Evolutionary conservation across 1,140 invertebrate genomes (phyloP), one percentile per base, ranked within the genome.

Genomic region (Scaptomyza hsui): DNA sequence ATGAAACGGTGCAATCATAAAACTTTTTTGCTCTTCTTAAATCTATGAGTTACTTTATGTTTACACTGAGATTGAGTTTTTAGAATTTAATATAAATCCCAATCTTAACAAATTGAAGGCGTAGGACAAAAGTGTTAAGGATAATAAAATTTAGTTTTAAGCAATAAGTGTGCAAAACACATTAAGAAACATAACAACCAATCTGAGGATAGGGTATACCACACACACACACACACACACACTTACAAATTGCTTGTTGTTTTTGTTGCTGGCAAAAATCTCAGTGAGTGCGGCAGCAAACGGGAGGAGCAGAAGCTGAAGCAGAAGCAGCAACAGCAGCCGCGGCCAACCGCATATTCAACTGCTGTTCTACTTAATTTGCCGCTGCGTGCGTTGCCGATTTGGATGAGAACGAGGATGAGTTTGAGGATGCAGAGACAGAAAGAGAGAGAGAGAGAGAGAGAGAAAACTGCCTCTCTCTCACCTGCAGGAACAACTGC

Each of bases 321-420:
- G 37, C 45, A 55, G 47, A 41, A 48, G 21, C 63, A 70, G 62
- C 35, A 61, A 21, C 39, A 12, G 42, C 35, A 60, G 72, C 69
- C 41, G 53, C 69, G 57, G 59, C 81, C 47, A 77, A 60, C 57
- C 72, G 24, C 67, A 75, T 80, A 56, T 59, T 75, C 81, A 75
- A 75, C 77, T 75, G 82, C 67, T 88, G 82, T 78, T 88, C 82
- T 89, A 88, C 75, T 88, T 88, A 88, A 88, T 88, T 88, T 88
- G 78, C 71, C 72, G 82, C 82, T 88, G 82, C 81, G 78, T 86
- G 82, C 82, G 62, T 78, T 88, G 75, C 75, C 81, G 81, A 83
- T 86, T 83, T 63, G 72, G 73, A 62, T 68, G 73, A 72, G 72
- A 63, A 57, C 71, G 61, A 44, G 72, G 73, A 62, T 68, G 73